Evolutionary conservation across 2,888 invertebrate species (phyloP).

Genomic region (Rhogogaster chlorosoma): DNA sequence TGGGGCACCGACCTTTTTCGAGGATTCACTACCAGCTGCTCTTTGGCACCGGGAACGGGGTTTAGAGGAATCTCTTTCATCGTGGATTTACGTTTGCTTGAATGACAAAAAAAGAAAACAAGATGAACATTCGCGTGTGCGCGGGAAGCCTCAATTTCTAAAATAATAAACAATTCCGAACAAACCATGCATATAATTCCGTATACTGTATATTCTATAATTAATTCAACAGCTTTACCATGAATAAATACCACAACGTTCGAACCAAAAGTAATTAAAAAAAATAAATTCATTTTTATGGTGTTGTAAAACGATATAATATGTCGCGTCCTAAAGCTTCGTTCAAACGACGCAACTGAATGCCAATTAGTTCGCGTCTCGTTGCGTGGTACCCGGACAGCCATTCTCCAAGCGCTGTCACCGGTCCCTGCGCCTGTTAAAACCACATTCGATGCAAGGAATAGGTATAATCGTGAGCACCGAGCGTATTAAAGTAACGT

Average conservation of each 20-base stretch:
- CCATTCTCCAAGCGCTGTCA: constrained; percentile 21
- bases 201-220: background rate
- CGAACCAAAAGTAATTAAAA: constrained; percentile 11
- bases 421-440: constrained; percentile 2
- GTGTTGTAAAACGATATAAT: constrained; percentile 33
- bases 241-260: constrained; percentile 12
- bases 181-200: background rate
- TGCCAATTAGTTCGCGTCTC: constrained; percentile 43
- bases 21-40: constrained; percentile 30
- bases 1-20: constrained; percentile 38
- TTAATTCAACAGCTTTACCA: background rate
- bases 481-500: background rate
- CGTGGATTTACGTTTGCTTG: background rate
- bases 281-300: constrained; percentile 16
- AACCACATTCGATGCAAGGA: constrained; percentile 21
- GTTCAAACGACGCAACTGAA: constrained; percentile 5
- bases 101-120: background rate
- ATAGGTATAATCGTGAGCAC: constrained; percentile 24
- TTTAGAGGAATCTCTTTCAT: background rate
- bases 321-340: background rate
- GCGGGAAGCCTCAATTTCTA: background rate
- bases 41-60: background rate
- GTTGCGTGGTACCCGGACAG: constrained; percentile 16
- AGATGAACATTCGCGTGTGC: background rate
- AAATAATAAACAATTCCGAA: background rate